Evolutionary conservation across 2,888 invertebrate genomes (phyloP), one percentile per base, ranked within the genome.

Genomic region (Tipula helvola): DNA sequence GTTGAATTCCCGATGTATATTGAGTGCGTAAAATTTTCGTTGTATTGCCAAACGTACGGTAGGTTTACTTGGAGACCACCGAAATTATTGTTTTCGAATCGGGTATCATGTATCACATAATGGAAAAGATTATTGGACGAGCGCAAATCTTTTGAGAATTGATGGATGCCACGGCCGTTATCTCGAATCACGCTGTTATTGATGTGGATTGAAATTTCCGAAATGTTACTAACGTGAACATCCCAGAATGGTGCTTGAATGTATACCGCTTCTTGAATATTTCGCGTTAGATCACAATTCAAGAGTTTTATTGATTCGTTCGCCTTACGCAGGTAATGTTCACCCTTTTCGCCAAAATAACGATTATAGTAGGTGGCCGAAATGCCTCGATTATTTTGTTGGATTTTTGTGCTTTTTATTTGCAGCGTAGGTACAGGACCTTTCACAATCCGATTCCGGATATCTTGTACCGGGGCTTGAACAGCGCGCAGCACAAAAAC

Each of bases 91-190:
- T 96, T 93, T 90, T 97, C 96, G 88, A 99, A 94, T 0, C 96
- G 95, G 87, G 96, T 96, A 89, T 97, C 96, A 90, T 96, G 96
- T 86, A 99, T 91, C 39, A 96, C 93, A 94, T 99, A 99, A 90
- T 99, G 98, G 93, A 98, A 99, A 0, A 99, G 93, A 92, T 99
- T 99, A 90, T 99, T 99, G 0, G 99, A 98, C 88, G 97, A 96
- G 88, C 98, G 94, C 89, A 99, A 94, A 91, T 99, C 98, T 89
- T 97, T 95, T 83, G 98, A 97, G 89, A 97, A 96, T 89, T 99
- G 98, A 87, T 94, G 94, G 88, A 99, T 95, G 13, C 98, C 97
- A 90, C 94, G 94, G 0, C 96, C 96, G 90, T 99, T 99, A 89
- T 97, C 96, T 0, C 95, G 95, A 57, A 99, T 96, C 87, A 96